Conservation (phyloP, 2,113 vertebrate genomes). For the Pollachius pollachius region DNA sequence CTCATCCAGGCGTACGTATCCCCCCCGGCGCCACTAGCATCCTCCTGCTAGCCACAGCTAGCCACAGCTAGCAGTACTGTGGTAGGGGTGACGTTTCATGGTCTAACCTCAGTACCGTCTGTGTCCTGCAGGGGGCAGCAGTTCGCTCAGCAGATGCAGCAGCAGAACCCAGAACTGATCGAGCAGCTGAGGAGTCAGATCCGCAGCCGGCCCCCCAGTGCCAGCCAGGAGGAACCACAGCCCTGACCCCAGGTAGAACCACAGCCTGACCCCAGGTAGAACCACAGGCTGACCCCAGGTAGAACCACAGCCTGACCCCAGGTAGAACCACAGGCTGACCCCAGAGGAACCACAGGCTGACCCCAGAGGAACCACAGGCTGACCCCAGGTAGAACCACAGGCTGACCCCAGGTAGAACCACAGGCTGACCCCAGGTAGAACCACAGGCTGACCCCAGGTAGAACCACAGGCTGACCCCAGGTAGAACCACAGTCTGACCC, state of each 20-base stretch:
- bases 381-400: too few species aligned
- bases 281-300: neutral
- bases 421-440: too few species aligned
- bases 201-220: slow-evolving; percentile 86
- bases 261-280: neutral
- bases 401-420: too few species aligned
- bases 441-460: too few species aligned
- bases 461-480: too few species aligned
- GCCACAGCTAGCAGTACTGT: too few species aligned
- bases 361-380: too few species aligned
- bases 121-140: slow-evolving; percentile 82
- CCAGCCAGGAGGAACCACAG: slow-evolving; percentile 89
- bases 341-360: too few species aligned
- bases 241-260: slow-evolving; percentile 58
- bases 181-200: slow-evolving; percentile 92
- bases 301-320: neutral
- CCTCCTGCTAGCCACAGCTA: neutral
- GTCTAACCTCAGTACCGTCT: neutral
- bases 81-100: too few species aligned
- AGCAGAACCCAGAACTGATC: slow-evolving; percentile 94
- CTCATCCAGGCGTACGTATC: slow-evolving; percentile 93
- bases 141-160: slow-evolving; percentile 96
- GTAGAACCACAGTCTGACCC: too few species aligned
- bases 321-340: too few species aligned
- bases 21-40: neutral